Conservation (phyloP, 2,888 invertebrate species). For the Erynnis tages region DNA sequence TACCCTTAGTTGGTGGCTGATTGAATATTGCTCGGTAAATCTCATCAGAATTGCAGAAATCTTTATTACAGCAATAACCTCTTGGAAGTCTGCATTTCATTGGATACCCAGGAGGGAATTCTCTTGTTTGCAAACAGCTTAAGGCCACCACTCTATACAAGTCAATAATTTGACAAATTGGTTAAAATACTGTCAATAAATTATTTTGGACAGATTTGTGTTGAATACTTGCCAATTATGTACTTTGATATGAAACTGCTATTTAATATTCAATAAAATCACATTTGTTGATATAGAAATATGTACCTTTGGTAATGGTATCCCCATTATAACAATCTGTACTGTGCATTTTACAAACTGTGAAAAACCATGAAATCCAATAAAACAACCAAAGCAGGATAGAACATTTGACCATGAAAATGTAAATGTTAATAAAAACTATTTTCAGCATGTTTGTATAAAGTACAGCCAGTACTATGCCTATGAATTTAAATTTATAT, state of each 20-base stretch:
- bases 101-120: conserved; percentile 80
- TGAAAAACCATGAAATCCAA: background rate
- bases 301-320: conserved; percentile 36
- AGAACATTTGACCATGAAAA: background rate
- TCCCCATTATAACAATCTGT: conserved; percentile 16
- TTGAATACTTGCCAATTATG: conserved; percentile 66
- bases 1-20: conserved; percentile 61
- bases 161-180: conserved; percentile 61
- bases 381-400: background rate
- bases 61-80: conserved; percentile 70
- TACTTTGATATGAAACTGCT: conserved; percentile 26
- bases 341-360: conserved; percentile 36
- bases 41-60: conserved; percentile 72
- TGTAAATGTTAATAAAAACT: background rate
- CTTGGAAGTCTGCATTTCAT: conserved; percentile 62
- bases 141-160: conserved; percentile 72
- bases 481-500: conserved; percentile 16
- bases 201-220: conserved; percentile 49
- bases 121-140: conserved; percentile 80
- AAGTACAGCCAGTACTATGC: conserved; percentile 18
- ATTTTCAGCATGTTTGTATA: conserved; percentile 19
- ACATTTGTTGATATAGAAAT: conserved; percentile 19
- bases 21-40: conserved; percentile 58
- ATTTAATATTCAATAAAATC: conserved; percentile 9
- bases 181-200: conserved; percentile 47